Evolutionary conservation across 1,140 invertebrate species (phyloP).

Genomic region (Portunus trituberculatus): DNA sequence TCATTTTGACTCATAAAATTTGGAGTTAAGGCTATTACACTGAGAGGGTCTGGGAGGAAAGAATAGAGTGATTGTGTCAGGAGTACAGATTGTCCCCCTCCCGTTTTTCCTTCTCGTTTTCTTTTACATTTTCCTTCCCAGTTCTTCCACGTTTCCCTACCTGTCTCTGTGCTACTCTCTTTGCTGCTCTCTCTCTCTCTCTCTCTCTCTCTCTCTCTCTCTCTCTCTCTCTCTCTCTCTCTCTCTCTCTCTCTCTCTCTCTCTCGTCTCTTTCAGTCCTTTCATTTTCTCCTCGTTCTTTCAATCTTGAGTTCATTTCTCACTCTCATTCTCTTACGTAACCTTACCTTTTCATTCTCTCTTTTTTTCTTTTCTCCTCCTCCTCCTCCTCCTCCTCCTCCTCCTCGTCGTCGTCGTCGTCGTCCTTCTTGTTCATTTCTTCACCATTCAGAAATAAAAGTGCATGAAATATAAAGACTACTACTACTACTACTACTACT

Average conservation of each 20-base stretch:
- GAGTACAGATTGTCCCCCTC: too few relatives aligned
- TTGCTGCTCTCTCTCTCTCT: neutral
- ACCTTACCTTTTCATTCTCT: neutral
- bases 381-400: neutral
- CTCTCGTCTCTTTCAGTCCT: neutral
- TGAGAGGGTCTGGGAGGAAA: too few relatives aligned
- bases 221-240: neutral
- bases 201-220: neutral
- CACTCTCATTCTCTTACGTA: neutral
- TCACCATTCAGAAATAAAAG: too few relatives aligned
- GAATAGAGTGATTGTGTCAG: too few relatives aligned
- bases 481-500: constrained; percentile 22
- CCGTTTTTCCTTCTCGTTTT: neutral
- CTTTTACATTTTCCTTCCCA: neutral
- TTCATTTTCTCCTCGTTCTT: neutral
- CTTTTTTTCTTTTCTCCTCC: neutral
- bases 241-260: neutral
- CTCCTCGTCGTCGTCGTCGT: too few relatives aligned
- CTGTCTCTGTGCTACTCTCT: neutral
- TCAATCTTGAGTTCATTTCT: neutral
- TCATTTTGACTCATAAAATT: too few relatives aligned
- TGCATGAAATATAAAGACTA: neutral
- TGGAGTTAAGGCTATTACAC: too few relatives aligned
- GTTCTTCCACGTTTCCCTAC: neutral
- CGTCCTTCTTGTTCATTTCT: too few relatives aligned